Evolutionary conservation across 2,113 vertebrate species (phyloP).

Genomic region (Dicentrarchus labrax): DNA sequence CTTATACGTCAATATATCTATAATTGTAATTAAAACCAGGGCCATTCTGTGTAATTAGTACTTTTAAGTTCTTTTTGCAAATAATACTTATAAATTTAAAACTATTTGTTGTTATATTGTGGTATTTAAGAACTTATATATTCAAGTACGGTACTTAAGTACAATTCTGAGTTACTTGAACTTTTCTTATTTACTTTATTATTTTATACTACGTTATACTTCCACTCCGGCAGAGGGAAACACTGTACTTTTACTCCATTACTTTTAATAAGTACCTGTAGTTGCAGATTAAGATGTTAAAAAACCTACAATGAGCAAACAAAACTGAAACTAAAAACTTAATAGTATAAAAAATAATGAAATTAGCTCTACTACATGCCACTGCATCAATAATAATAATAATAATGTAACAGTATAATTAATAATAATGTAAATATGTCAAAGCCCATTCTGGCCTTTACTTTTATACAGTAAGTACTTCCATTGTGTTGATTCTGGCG

Average conservation of each 20-base stretch:
- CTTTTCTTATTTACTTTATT: background rate
- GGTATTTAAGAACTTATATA: background rate
- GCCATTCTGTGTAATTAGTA: background rate
- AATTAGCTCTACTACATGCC: background rate
- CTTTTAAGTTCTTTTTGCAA: background rate
- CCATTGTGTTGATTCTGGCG: too few relatives aligned
- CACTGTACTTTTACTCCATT: background rate
- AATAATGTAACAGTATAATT: background rate
- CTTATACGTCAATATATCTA: too few relatives aligned
- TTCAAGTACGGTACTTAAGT: background rate
- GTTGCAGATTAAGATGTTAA: background rate
- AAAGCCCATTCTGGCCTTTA: too few relatives aligned
- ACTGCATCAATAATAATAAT: background rate
- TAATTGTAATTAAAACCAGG: background rate
- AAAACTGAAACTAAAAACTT: too few relatives aligned
- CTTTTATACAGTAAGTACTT: too few relatives aligned
- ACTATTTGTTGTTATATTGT: too few relatives aligned
- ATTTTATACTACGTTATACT: background rate
- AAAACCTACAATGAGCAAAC: background rate
- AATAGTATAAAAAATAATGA: background rate
- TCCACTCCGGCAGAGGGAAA: background rate
- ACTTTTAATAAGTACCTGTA: too few relatives aligned
- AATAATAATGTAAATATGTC: background rate
- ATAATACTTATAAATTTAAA: background rate
- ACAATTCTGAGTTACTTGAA: background rate